Evolutionary conservation across 1,140 invertebrate genomes (phyloP).

Genomic region (Adoxophyes honmai): DNA sequence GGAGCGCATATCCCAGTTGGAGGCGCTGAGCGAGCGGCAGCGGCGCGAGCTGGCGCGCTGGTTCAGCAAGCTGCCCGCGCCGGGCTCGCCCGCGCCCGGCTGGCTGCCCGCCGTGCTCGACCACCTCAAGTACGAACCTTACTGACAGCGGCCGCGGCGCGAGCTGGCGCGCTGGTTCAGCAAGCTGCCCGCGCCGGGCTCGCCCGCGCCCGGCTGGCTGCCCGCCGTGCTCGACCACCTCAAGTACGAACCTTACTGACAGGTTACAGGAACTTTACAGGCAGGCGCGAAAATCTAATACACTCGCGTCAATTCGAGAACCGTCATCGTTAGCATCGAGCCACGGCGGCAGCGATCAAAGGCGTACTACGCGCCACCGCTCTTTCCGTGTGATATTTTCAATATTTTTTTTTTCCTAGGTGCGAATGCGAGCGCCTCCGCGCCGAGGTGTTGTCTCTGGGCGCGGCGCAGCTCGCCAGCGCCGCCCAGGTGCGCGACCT

Average conservation of each 20-base stretch:
- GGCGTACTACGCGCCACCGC: no score
- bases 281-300: no score
- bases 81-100: slow-evolving; percentile 28
- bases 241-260: no score
- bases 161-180: slow-evolving; percentile 51
- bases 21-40: slow-evolving; percentile 50
- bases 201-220: slow-evolving; percentile 41
- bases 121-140: neutral
- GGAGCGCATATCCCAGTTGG: slow-evolving; percentile 53
- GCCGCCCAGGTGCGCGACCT: slow-evolving; percentile 52
- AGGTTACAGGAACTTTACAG: no score
- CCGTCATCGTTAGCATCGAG: no score
- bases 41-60: slow-evolving; percentile 46
- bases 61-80: slow-evolving; percentile 44
- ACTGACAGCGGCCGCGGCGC: slow-evolving; percentile 47
- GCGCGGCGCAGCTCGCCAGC: slow-evolving; percentile 48
- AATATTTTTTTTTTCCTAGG: slow-evolving; percentile 25
- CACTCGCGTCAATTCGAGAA: no score
- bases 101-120: slow-evolving; percentile 57
- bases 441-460: slow-evolving; percentile 45
- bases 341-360: no score
- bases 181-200: slow-evolving; percentile 34
- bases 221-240: slow-evolving; percentile 42
- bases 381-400: neutral
- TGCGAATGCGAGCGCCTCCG: slow-evolving; percentile 49